Evolutionary conservation across 2,797 vertebrate genomes (phyloP).

Genomic region (Scarus forsteni): DNA sequence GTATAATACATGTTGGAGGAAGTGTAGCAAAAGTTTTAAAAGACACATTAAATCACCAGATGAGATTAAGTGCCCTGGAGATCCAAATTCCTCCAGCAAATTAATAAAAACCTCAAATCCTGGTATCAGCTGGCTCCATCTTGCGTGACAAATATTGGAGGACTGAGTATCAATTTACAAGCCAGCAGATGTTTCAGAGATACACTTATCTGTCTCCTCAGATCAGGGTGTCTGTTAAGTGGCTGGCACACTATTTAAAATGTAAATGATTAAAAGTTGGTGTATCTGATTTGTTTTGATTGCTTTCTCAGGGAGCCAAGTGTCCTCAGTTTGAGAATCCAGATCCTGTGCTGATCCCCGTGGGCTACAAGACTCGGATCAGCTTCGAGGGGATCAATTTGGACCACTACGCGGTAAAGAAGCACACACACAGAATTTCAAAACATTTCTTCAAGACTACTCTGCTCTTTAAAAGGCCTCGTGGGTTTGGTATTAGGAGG

Average conservation of each 20-base stretch:
- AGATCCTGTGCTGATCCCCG: conserved; percentile 82
- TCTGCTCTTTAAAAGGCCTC: conserved; percentile 2
- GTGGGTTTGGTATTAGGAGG: not conserved
- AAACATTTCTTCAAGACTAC: conserved; percentile 1
- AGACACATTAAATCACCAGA: conserved; percentile 28
- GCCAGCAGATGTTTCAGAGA: conserved; percentile 72
- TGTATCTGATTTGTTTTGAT: conserved; percentile 44
- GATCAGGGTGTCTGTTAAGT: conserved; percentile 65
- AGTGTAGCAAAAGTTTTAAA: conserved; percentile 30
- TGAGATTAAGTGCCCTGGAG: conserved; percentile 1
- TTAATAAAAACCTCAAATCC: conserved; percentile 64
- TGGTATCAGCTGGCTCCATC: conserved; percentile 70
- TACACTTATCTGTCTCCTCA: conserved; percentile 65
- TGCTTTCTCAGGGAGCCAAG: conserved; percentile 70
- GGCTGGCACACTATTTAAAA: conserved; percentile 66
- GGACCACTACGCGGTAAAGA: conserved; percentile 74
- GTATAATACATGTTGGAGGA: not conserved
- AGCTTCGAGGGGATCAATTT: conserved; percentile 85
- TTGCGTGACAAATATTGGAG: conserved; percentile 65
- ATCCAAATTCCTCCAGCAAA: conserved; percentile 46
- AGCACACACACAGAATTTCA: conserved; percentile 1
- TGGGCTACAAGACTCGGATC: conserved; percentile 81
- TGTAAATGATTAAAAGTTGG: conserved; percentile 42
- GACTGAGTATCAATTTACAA: conserved; percentile 69
- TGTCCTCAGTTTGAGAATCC: conserved; percentile 88